phyloP scores from a whole-genome alignment of 2,797 vertebrate genomes.

The Argentina silus region DNA sequence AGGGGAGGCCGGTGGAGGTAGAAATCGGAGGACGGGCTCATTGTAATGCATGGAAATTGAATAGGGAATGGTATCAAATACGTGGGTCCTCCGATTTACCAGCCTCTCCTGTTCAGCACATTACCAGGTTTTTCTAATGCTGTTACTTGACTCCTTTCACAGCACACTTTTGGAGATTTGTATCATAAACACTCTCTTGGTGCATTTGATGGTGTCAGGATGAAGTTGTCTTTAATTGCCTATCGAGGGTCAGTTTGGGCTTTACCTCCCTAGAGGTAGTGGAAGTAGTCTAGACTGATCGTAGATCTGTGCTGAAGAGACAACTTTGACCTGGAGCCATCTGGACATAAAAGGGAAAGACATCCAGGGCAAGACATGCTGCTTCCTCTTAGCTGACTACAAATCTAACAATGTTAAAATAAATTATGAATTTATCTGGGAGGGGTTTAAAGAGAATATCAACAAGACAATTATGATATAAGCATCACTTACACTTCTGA shows the following conservation, averaged over 20 bases:
- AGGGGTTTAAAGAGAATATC: slow-evolving; percentile 47
- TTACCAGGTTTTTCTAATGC: slow-evolving; percentile 57
- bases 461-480: slow-evolving; percentile 49
- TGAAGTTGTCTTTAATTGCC: slow-evolving; percentile 10
- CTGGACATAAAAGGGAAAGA: slow-evolving; percentile 70
- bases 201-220: slow-evolving; percentile 33
- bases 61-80: no score
- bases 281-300: slow-evolving; percentile 15
- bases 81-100: no score
- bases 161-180: slow-evolving; percentile 53
- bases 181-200: slow-evolving; percentile 44
- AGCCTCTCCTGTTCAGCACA: slow-evolving; percentile 35
- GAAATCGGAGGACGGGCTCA: no score
- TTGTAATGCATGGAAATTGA: no score
- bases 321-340: slow-evolving; percentile 35
- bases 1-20: no score
- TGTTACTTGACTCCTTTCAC: slow-evolving; percentile 61
- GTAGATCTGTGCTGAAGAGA: slow-evolving; percentile 14
- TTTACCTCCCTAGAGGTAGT: slow-evolving; percentile 15
- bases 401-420: slow-evolving; percentile 61
- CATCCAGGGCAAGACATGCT: slow-evolving; percentile 50
- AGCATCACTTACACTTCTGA: slow-evolving; percentile 57
- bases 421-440: slow-evolving; percentile 62
- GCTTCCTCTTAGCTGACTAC: slow-evolving; percentile 55
- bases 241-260: slow-evolving; percentile 21